These are phyloP conservation scores for Lucilia cuprina DNA, from an alignment of 1,140 invertebrate genomes.

Conservation along the genomic window DNA sequence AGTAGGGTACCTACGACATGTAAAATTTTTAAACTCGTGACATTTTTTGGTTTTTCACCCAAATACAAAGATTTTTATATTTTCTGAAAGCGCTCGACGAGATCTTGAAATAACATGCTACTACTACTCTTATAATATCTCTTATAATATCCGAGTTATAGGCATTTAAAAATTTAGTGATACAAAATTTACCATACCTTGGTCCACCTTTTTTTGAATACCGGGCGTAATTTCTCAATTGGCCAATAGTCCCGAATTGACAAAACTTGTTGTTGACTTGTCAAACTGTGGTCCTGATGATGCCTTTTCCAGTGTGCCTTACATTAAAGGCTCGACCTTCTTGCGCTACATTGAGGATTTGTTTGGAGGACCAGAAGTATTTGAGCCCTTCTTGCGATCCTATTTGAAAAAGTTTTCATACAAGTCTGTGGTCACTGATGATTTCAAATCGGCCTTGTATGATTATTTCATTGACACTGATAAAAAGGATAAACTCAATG, in stretches of 20 bases:
- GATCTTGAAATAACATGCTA: no score
- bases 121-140: no score
- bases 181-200: no score
- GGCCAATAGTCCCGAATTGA: conserved; percentile 64
- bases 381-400: conserved; percentile 84
- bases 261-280: conserved; percentile 81
- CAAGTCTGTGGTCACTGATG: conserved; percentile 81
- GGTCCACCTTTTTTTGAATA: no score
- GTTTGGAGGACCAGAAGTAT: conserved; percentile 81
- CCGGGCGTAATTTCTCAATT: no score
- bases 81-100: no score
- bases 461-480: conserved; percentile 75
- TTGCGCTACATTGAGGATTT: conserved; percentile 86
- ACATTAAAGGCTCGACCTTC: conserved; percentile 91
- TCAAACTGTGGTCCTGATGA: conserved; percentile 89
- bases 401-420: conserved; percentile 86
- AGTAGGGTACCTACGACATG: no score
- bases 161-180: no score
- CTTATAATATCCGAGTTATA: no score
- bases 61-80: no score
- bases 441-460: conserved; percentile 81
- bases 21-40: no score
- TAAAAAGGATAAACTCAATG: conserved; percentile 62
- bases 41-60: no score
- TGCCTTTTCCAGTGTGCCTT: conserved; percentile 87